Percentiles rank a stretch among this genome's conserved stretches.
These are phyloP conservation scores for Alexandromys fortis DNA, from an alignment of 2,113 vertebrate species.

Conservation along the genomic window DNA sequence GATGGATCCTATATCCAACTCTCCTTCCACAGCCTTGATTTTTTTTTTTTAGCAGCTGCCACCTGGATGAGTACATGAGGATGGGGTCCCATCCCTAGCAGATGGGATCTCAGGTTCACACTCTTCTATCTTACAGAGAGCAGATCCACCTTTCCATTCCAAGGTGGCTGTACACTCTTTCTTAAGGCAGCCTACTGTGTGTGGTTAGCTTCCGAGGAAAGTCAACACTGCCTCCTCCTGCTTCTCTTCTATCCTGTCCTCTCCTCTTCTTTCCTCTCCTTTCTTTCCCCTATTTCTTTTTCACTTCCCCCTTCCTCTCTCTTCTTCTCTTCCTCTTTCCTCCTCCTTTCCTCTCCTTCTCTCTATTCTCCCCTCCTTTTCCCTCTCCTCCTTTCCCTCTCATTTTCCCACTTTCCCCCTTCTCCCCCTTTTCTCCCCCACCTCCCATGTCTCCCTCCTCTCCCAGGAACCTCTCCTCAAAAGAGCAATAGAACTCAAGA, in stretches of 20 bases:
- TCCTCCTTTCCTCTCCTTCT: no score
- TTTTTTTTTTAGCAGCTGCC: neutral
- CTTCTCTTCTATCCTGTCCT: neutral
- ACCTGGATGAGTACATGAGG: accelerated
- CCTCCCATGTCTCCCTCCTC: no score
- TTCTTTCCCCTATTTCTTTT: no score
- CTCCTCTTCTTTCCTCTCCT: neutral
- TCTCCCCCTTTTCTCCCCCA: neutral
- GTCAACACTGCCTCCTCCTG: neutral
- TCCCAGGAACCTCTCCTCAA: neutral
- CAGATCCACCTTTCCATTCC: no score
- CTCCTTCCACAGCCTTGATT: neutral
- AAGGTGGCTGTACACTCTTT: neutral
- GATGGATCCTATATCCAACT: neutral
- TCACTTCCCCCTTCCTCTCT: neutral
- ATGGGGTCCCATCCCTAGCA: neutral
- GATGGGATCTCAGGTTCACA: neutral
- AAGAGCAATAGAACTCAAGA: neutral
- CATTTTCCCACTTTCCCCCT: neutral
- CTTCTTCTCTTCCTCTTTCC: neutral
- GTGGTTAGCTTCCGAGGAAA: neutral
- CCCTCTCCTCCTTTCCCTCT: neutral
- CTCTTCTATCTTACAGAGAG: neutral
- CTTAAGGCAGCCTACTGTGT: neutral
- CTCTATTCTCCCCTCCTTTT: accelerated